Base-by-base conservation (phyloP, 64 coral and sea anemone species). In the Dendronephthya gigantea region DNA sequence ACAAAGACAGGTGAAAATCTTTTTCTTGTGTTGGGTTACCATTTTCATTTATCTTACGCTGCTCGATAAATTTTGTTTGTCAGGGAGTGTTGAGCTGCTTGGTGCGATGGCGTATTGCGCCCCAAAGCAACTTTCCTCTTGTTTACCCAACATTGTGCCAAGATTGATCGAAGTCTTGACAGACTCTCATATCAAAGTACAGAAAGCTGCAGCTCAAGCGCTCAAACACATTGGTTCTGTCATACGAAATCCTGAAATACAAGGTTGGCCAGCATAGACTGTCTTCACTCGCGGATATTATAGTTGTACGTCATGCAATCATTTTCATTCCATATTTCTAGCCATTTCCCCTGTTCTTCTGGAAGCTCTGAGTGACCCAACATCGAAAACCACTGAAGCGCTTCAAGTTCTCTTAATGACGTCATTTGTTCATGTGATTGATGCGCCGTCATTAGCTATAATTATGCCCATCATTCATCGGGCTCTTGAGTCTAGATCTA, bases 401-500 rank as follows among this genome's bases (percentile, higher is more conserved):
- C 88, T 98, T 50, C 92, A 93, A 45, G 89, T 90, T 52, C 84
- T 98, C 28, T 74, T 93, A n/a, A 87, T 85, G 38, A 98, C 92
- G 14, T 93, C 95, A 37, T 98, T 98, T 82, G 95, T 98, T 33
- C 95, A 98, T 74, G 93, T 98, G 16, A 98, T 98, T 83, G 94
- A 96, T 81, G 95, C 92, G 32, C 89, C 95, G 1, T 98, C 95
- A 2, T 88, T 98, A 8, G 95, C 95, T 55, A 89, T 98, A 2
- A 98, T 98, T n/a, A 98, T 98, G 95, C 95, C 95, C 31, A 90
- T 98, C 8, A 87, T 98, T 39, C 95, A 93, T 48, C 87, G 95
- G 23, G 95, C 95, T 5, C 85, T 98, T 25, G 83, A 81, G 38
- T 89, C 90, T 38, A 84, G 95, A 52, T 93, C 95, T 9, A 98